Base-by-base conservation (phyloP, 2,113 vertebrate genomes). In the Melozone crissalis region DNA sequence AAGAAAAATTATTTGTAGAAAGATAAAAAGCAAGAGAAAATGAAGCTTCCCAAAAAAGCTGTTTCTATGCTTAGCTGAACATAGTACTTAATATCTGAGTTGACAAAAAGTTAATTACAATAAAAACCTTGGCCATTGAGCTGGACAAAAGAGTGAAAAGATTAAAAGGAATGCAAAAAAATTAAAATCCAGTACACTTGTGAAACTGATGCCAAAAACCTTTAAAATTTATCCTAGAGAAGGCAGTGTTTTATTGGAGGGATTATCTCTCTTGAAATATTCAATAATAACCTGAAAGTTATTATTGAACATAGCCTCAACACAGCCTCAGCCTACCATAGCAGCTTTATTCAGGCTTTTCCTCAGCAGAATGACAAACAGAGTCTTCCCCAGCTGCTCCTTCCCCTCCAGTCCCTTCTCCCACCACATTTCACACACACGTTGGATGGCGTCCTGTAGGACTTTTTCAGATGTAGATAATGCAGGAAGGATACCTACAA, bases 341-440 rank as follows among this genome's bases (percentile, higher is more conserved):
- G 95, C 84, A 84, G 96, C 98, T 95, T 98, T 99, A 33, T 84
- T 78, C 52, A 99, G 97, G 57, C 98, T 98, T 97, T 97, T 99
- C 94, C 97, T 98, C 86, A 99, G 95, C 46, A 99, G 96, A 86
- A 98, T 69, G 67, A 98, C 16, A 76, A 99, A 98, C 2, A 98
- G 98, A 1, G 98, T 98, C 97, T 97, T 98, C 24, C 99, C 99
- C 63, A 99, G 98, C 57, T 98, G 97, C 35, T 99, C 99, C 84
- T 98, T 99, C 68, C 98, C 98, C 76, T 98, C 97, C 47, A 99
- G 98, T n/a, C 97, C 98, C 74, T 98, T 99, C 81, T 98, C 98
- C 99, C 99, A 99, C 99, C 99, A 99, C 47, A 93, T 93, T 33
- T 98, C 98, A 87, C 97, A 99, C 19, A 99, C 66, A 5, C 19